Base-by-base conservation (phyloP, 2,888 invertebrate species). In the Noctua janthe region DNA sequence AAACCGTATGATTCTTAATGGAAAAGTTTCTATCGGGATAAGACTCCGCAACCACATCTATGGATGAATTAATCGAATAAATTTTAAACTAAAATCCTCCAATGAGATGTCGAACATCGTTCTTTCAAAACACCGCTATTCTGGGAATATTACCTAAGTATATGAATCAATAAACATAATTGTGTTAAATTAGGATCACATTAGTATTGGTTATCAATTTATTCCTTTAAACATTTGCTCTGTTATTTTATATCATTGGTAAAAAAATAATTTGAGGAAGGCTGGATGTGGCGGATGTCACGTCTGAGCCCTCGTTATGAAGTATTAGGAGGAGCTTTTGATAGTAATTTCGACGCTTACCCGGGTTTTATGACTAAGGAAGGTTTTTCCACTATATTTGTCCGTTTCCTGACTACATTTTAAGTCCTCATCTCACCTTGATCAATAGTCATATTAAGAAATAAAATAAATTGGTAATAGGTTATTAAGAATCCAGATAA, bases 261-360 rank as follows among this genome's bases (percentile, higher is more conserved):
- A 72, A 84, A 83, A 85, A 85, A 80, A 90, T 54, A 78, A 88
- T 88, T 86, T 82, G 86, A 84, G 78, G 85, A 78, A 82, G 86
- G 74, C 62, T 81, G 72, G 35, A 47, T 70, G 76, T 20, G 54
- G 90, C 91, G 92, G 92, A 93, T 91, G 92, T 93, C 92, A 93
- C 92, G 92, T 93, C 76, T 82, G 67, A 43, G n/a, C 81, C 87
- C 90, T 92, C 87, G 90, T 92, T 92, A 91, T 86, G 72, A 78
- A 62, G 64, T 70, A 86, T 87, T 87, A 87, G 80, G 84, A 86
- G 79, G 43, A 76, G 51, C 47, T 64, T 84, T 74, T 64, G 43
- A 51, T 69, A 62, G 69, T 47, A 11, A 23, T 67, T 79, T 62
- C 54, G 47, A 54, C 13, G 62, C 49, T 71, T 66, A 17, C 29